Percentiles rank a stretch among this genome's conserved stretches.
Conservation (phyloP, 2,113 vertebrate species). For the Brienomyrus brachyistius region DNA sequence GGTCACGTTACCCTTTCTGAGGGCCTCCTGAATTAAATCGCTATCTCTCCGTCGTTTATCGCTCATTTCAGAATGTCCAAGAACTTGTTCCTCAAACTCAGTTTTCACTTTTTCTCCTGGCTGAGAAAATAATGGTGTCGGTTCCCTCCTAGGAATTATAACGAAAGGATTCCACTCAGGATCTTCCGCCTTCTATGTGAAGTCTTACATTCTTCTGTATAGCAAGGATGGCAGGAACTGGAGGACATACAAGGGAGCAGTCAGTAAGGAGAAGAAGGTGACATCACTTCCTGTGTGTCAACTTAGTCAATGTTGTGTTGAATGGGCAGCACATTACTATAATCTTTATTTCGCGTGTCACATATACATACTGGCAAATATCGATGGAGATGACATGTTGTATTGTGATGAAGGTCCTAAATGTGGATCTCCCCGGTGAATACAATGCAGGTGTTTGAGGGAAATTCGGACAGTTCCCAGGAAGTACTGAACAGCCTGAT, state of each 20-base stretch:
- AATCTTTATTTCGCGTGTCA: background rate
- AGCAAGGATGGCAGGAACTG: slow-evolving; percentile 71
- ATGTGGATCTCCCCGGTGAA: background rate
- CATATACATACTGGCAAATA: background rate
- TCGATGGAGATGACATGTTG: background rate
- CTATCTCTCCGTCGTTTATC: background rate
- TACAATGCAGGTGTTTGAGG: slow-evolving; percentile 66
- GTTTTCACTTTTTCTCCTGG: background rate
- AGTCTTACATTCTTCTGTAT: slow-evolving; percentile 59
- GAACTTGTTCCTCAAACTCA: background rate
- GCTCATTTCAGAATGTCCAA: background rate
- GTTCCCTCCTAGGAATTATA: slow-evolving; percentile 58
- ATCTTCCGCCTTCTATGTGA: slow-evolving; percentile 53
- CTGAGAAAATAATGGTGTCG: background rate
- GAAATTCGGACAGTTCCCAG: slow-evolving; percentile 53
- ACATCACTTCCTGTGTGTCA: background rate
- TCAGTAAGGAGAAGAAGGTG: slow-evolving; percentile 68
- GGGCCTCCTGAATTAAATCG: background rate
- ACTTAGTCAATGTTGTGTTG: background rate
- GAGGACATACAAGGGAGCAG: slow-evolving; percentile 62
- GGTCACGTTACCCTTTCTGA: background rate
- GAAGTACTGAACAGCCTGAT: slow-evolving; percentile 67
- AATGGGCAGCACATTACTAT: background rate
- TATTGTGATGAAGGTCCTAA: background rate
- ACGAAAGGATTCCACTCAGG: slow-evolving; percentile 52